These are phyloP conservation scores for Procambarus clarkii DNA, from an alignment of 1,140 invertebrate genomes.

Conservation along the genomic window DNA sequence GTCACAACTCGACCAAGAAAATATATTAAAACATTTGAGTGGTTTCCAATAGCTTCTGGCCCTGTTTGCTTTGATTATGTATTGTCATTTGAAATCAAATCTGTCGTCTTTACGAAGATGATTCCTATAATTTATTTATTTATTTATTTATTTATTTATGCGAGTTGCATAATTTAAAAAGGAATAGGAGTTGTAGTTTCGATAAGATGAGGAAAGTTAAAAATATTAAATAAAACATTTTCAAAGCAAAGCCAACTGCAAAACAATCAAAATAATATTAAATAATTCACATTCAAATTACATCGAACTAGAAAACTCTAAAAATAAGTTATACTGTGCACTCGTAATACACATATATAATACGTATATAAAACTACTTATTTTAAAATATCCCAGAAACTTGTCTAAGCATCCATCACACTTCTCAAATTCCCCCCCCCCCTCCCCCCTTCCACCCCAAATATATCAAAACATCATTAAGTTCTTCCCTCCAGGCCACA, in stretches of 20 bases:
- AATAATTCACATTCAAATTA: background rate
- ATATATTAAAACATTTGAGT: no score
- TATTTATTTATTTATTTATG: no score
- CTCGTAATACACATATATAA: slow-evolving; percentile 4
- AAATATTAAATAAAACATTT: background rate
- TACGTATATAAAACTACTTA: slow-evolving; percentile 38
- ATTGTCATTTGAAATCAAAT: no score
- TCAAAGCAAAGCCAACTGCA: background rate
- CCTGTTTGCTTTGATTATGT: no score
- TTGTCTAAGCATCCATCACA: slow-evolving; percentile 27
- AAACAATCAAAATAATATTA: background rate
- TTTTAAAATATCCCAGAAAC: slow-evolving; percentile 19
- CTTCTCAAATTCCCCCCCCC: background rate
- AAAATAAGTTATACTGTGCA: background rate
- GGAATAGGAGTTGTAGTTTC: background rate
- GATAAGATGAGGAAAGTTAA: slow-evolving; percentile 3
- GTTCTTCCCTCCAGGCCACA: slow-evolving; percentile 35
- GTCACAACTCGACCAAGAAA: no score
- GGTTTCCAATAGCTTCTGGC: no score
- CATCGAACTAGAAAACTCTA: background rate
- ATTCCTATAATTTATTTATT: no score
- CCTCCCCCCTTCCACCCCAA: background rate
- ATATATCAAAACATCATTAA: slow-evolving; percentile 3
- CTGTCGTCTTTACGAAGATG: no score
- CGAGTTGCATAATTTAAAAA: background rate